Base-by-base conservation (phyloP, 2,113 vertebrate genomes). In the Percopsis transmontana region DNA sequence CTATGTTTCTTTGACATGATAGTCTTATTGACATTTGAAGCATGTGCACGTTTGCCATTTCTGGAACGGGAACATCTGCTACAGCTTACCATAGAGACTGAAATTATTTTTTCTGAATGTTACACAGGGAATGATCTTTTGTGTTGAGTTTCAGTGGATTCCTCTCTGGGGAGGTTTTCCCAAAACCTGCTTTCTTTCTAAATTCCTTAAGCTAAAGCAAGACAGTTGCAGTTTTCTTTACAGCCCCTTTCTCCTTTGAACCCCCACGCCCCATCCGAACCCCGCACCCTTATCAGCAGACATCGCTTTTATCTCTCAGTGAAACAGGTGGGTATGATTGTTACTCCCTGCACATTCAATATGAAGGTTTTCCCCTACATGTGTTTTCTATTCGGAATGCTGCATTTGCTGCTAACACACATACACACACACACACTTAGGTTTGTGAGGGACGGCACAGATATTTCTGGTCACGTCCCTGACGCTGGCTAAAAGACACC, bases 311-410 rank as follows among this genome's bases (percentile, higher is more conserved):
- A 86, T 83, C 77, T 74, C 52, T 19, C 0, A 80, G 73, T 58
- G 71, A 87, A 90, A 89, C 89, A 89, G 89, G 87, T 90, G 89
- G 86, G 82, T 85, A 21, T 80, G 82, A 87, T 89, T 87, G 82
- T 85, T 81, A 76, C 72, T 72, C 72, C 33, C 70, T n/a, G 56
- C 50, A 60, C 79, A 72, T 51, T 40, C 50, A 68, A 83, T 39
- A 64, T 40, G 63, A 60, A 41, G 66, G 63, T 53, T 62, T 75
- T 62, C 54, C 48, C 61, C 77, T 76, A 71, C 82, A 85, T 88
- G 62, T 88, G 83, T 72, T 88, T 89, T 80, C 79, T 56, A 42
- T 85, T 83, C 77, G 83, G 85, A 87, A 90, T 89, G 85, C 74
- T 77, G 80, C 88, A 87, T 91, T 85, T 90, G 91, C 72, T 68